These are phyloP conservation scores for Sciaenops ocellatus DNA, from an alignment of 2,797 vertebrate genomes.

Conservation along the genomic window DNA sequence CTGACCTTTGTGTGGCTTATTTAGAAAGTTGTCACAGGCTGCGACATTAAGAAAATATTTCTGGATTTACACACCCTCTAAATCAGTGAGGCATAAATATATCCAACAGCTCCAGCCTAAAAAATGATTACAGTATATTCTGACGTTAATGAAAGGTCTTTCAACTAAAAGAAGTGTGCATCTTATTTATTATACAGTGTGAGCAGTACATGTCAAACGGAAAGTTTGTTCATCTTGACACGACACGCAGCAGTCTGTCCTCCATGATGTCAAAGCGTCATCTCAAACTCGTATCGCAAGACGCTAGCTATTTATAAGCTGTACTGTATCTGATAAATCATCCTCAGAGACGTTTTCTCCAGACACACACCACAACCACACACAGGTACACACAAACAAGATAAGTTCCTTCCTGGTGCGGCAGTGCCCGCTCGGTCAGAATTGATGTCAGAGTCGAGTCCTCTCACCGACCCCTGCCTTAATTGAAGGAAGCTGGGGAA, in stretches of 20 bases:
- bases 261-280: neutral
- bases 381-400: slow-evolving; percentile 31
- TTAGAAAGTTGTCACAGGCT: neutral
- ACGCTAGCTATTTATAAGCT: slow-evolving; percentile 9
- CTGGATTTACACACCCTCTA: neutral
- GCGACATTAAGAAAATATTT: neutral
- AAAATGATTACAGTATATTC: neutral
- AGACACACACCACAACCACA: neutral
- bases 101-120: neutral
- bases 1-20: slow-evolving; percentile 5
- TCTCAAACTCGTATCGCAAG: neutral
- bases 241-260: neutral
- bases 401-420: slow-evolving; percentile 37
- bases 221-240: neutral
- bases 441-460: slow-evolving; percentile 70
- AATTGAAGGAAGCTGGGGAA: slow-evolving; percentile 79
- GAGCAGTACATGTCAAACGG: neutral
- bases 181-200: neutral
- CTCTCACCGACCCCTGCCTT: slow-evolving; percentile 69
- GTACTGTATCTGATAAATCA: slow-evolving; percentile 9
- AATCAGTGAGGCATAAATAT: neutral
- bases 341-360: neutral
- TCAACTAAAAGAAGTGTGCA: neutral
- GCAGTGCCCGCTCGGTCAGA: slow-evolving; percentile 55
- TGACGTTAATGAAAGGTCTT: neutral